phyloP scores from a whole-genome alignment of 2,797 vertebrate genomes.

The Bovichtus diacanthus region DNA sequence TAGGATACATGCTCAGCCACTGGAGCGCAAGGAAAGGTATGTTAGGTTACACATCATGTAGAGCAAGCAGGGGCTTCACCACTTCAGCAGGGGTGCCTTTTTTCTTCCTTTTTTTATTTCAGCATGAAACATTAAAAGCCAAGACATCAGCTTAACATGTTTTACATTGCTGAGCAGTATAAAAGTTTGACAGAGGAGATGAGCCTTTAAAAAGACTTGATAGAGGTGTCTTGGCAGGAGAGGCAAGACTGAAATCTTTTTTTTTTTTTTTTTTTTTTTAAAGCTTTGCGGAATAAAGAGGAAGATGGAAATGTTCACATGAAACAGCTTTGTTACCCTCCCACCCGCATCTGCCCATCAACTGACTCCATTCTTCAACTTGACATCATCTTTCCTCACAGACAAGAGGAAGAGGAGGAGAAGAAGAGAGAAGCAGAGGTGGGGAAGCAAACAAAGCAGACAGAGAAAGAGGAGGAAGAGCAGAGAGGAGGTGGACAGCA shows the following conservation, averaged over 20 bases:
- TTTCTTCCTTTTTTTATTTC: constrained; percentile 29
- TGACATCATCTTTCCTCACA: constrained; percentile 72
- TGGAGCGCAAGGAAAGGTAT: constrained; percentile 54
- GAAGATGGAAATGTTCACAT: constrained; percentile 61
- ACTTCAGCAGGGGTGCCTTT: constrained; percentile 36
- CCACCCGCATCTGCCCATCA: constrained; percentile 72
- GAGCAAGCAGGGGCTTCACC: constrained; percentile 49
- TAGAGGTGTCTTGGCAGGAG: constrained; percentile 23
- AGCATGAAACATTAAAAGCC: constrained; percentile 41
- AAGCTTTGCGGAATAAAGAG: constrained; percentile 56
- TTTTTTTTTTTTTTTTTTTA: constrained; percentile 27
- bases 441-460: constrained; percentile 58
- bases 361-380: constrained; percentile 74
- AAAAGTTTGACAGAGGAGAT: constrained; percentile 67
- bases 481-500: constrained; percentile 64
- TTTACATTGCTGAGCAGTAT: constrained; percentile 22
- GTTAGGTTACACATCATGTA: constrained; percentile 55
- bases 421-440: constrained; percentile 53
- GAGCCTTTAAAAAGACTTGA: constrained; percentile 38
- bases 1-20: constrained; percentile 53
- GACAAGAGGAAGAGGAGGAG: constrained; percentile 52
- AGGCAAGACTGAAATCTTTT: constrained; percentile 34
- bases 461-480: constrained; percentile 51
- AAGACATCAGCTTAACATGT: constrained; percentile 39
- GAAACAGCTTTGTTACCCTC: constrained; percentile 65